These are phyloP conservation scores for Anabas testudineus DNA, from an alignment of 2,797 vertebrate species.

Conservation along the genomic window DNA sequence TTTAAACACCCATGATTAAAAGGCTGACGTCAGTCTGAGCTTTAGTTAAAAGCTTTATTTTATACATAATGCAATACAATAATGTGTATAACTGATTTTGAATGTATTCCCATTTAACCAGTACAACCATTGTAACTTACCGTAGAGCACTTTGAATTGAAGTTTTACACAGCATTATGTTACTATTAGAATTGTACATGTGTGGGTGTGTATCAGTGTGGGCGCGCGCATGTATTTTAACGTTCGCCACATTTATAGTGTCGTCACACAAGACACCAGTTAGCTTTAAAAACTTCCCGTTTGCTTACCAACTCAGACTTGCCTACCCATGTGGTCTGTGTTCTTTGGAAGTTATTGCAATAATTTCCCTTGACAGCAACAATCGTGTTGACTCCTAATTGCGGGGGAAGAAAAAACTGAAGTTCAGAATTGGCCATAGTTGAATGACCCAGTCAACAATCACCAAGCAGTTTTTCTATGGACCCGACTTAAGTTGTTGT, in stretches of 20 bases:
- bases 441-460: too few species aligned
- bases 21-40: too few species aligned
- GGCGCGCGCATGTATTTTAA: background rate
- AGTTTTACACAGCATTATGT: background rate
- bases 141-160: background rate
- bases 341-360: background rate
- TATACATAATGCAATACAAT: too few species aligned
- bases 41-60: too few species aligned
- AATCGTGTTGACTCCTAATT: background rate
- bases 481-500: too few species aligned
- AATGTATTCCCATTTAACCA: too few species aligned
- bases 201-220: background rate
- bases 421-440: background rate
- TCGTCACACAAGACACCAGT: background rate
- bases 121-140: background rate
- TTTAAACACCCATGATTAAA: too few species aligned
- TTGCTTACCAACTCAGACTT: background rate
- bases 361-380: background rate
- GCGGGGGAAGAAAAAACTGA: background rate
- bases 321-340: background rate
- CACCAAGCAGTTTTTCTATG: background rate
- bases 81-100: too few species aligned
- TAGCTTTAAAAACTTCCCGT: constrained; percentile 18
- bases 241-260: background rate
- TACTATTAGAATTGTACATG: background rate